Evolutionary conservation across 2,888 invertebrate species (phyloP), one percentile per base, ranked within the genome.

Genomic region (Caenorhabditis sp.): DNA sequence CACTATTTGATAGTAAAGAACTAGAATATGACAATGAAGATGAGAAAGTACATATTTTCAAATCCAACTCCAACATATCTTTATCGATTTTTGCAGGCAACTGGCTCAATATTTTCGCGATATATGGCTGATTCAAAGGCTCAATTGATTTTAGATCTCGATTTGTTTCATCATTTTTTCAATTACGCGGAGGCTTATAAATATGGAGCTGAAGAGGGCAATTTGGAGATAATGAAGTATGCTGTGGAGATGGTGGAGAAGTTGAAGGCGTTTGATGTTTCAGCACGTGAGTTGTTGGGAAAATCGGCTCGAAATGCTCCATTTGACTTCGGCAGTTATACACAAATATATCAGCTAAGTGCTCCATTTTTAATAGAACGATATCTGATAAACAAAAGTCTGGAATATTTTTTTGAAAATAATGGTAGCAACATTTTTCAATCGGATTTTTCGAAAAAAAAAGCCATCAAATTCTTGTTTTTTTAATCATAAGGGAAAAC

Each of bases 81-180:
- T n/a, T n/a, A n/a, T n/a, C n/a, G n/a, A n/a, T 56, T 56, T 56
- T 62, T 70, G n/a, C 56, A 77, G 67, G 69, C 66, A 20, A 70
- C 80, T 60, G 81, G 81, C 31, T 79, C 80, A 8, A 60, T 85
- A 31, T 77, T 86, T 67, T 77, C 83, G 14, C 63, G 80, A 57
- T 81, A 85, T 59, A 76, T 87, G 70, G 74, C 81, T 56, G 86
- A 86, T 70, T 87, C 87, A 8, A 69, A 82, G 20, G 60, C 80
- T 23, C 84, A 85, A 50, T 58, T 87, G 20, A 76, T 85, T 31
- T 67, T 87, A 50, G 86, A 86, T 76, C 60, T 87, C 59, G 85
- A 87, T 61, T 26, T 86, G 43, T 83, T 87, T 63, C 57, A 70
- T 1, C 77, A 81, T 59, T 78, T 79, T 59, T 79, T 86, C 71